A percentile compares a stretch with the other conserved stretches of the same genome.
Conservation (phyloP, 35 echinoderm and acorn worm genomes). For the Holothuria glaberrima region DNA sequence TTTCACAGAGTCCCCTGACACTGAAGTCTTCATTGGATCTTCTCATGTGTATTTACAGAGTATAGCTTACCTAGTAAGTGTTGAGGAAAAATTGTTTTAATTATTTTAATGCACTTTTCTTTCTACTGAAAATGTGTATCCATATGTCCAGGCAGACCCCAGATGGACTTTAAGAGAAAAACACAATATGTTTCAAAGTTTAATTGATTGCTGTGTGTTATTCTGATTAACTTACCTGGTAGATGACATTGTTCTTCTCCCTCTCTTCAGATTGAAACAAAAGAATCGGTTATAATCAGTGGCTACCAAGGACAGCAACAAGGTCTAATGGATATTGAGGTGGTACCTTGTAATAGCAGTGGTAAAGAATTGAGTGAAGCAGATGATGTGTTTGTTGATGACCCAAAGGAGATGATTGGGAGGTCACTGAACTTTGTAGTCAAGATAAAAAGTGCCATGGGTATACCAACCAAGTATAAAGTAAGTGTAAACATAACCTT, state of each 20-base stretch:
- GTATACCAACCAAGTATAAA: conserved; percentile 87
- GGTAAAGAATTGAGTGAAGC: conserved; percentile 90
- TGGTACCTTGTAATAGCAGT: conserved; percentile 77
- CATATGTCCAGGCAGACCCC: too few species aligned
- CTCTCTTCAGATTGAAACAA: conserved; percentile 88
- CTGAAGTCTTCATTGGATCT: conserved; percentile 77
- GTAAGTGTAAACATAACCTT: conserved; percentile 49
- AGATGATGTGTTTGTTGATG: conserved; percentile 95
- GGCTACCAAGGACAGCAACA: conserved; percentile 80
- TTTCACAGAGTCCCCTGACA: conserved; percentile 83
- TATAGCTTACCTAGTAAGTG: conserved; percentile 90
- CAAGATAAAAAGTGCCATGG: conserved; percentile 71
- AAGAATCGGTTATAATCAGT: conserved; percentile 75
- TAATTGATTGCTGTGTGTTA: too few species aligned
- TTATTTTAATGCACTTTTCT: too few species aligned
- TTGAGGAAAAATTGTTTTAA: background rate
- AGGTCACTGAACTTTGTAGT: conserved; percentile 85
- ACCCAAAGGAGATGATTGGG: conserved; percentile 93
- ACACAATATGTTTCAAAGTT: too few species aligned
- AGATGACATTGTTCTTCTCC: background rate
- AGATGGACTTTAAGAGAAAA: too few species aligned
- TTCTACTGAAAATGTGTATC: too few species aligned
- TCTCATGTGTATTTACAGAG: conserved; percentile 92
- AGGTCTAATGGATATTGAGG: conserved; percentile 85
- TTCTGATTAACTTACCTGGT: too few species aligned